phyloP scores from a whole-genome alignment of 2,888 invertebrate species.

The Andrena dorsata region DNA sequence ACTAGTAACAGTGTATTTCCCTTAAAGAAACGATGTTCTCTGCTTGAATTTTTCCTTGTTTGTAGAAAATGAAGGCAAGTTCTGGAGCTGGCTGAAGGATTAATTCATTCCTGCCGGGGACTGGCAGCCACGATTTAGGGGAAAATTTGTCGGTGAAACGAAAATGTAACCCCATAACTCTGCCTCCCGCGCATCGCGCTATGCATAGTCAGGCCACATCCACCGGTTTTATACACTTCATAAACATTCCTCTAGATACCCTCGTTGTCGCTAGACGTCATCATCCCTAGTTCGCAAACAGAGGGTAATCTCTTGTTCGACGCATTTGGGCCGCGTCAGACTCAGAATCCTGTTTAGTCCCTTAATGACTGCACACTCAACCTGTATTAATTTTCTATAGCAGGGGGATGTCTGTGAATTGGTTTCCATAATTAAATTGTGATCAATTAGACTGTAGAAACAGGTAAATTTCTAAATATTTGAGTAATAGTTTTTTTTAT shows the following conservation, averaged over 20 bases:
- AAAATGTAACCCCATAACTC: conserved; percentile 62
- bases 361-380: background rate
- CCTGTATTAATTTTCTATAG: background rate
- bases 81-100: conserved; percentile 35
- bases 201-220: conserved; percentile 39
- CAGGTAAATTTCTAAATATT: too few species aligned
- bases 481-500: too few species aligned
- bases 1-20: too few species aligned
- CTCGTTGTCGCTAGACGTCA: conserved; percentile 37
- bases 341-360: background rate
- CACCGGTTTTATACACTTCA: conserved; percentile 60
- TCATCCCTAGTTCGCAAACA: conserved; percentile 20
- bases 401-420: background rate
- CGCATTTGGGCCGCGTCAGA: background rate
- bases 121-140: conserved; percentile 46
- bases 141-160: conserved; percentile 61
- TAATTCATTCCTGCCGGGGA: conserved; percentile 28
- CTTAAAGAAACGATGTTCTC: conserved; percentile 1
- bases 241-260: conserved; percentile 61
- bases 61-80: conserved; percentile 16
- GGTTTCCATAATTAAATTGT: too few species aligned
- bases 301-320: conserved; percentile 47
- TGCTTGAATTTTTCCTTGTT: conserved; percentile 2
- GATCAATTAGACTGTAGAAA: too few species aligned
- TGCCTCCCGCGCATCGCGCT: conserved; percentile 26